Evolutionary conservation across 2,113 vertebrate species (phyloP).

Genomic region (Hemicordylus capensis): DNA sequence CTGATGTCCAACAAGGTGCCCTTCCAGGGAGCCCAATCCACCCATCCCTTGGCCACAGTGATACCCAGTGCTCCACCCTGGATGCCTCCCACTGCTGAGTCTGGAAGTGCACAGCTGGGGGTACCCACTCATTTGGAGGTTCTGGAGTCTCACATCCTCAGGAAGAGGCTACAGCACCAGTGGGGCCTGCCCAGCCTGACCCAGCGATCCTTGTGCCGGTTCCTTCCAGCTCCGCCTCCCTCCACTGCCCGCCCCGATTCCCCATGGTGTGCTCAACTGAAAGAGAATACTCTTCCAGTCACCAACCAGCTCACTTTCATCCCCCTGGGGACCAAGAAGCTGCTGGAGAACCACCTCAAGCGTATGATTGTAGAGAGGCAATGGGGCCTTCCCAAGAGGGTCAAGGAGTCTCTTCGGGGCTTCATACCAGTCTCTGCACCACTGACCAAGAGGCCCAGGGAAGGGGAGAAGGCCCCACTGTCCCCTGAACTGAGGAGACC

Average conservation of each 20-base stretch:
- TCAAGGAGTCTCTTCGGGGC: background rate
- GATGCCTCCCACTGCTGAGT: too few species aligned
- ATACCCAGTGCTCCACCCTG: background rate
- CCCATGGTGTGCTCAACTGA: background rate
- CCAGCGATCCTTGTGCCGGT: background rate
- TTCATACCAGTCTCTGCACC: background rate
- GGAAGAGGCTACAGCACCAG: conserved; percentile 33
- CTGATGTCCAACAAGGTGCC: background rate
- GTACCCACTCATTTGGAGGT: background rate
- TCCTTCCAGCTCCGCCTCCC: background rate
- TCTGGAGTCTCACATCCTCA: conserved; percentile 32
- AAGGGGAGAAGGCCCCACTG: background rate
- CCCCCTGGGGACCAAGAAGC: background rate
- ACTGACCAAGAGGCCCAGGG: background rate
- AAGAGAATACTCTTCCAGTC: background rate
- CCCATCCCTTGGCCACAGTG: background rate
- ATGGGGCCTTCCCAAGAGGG: conserved; percentile 3
- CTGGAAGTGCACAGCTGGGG: background rate
- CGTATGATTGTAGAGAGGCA: background rate
- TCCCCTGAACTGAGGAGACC: background rate
- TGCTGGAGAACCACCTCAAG: background rate
- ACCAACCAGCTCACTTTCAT: background rate
- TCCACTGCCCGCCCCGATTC: rapidly evolving
- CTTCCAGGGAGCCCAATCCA: background rate
- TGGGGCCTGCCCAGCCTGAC: conserved; percentile 7